Percentiles rank a stretch among this genome's conserved stretches.
Evolutionary conservation across 1,140 invertebrate genomes (phyloP).

Genomic region (Diabrotica undecimpunctata): DNA sequence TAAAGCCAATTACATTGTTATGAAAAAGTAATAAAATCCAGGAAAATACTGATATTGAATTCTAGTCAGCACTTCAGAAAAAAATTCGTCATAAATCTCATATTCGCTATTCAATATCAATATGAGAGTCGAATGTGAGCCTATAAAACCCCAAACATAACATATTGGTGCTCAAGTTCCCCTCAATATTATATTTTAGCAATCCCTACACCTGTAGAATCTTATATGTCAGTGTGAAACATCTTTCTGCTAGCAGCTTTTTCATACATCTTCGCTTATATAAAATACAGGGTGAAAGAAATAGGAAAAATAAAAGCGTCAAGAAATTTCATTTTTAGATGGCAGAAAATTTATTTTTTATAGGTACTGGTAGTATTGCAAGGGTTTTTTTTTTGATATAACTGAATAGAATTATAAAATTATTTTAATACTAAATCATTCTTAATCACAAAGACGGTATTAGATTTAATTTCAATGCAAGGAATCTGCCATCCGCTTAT

Average conservation of each 20-base stretch:
- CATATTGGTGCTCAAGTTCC: constrained; percentile 37
- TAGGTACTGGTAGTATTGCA: too few species aligned
- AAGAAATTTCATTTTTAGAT: too few species aligned
- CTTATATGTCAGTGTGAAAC: constrained; percentile 22
- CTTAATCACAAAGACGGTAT: too few species aligned
- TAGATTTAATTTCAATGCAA: too few species aligned
- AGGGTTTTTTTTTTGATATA: too few species aligned
- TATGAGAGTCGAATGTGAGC: constrained; percentile 22
- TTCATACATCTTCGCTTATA: constrained; percentile 1
- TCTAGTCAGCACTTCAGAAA: constrained; percentile 3
- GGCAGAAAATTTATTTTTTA: too few species aligned
- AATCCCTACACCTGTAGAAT: constrained; percentile 42
- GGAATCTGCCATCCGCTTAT: too few species aligned
- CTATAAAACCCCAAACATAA: constrained; percentile 38
- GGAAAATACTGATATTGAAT: constrained; percentile 9
- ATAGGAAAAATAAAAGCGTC: too few species aligned
- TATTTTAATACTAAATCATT: too few species aligned
- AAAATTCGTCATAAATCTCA: constrained; percentile 23
- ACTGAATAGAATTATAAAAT: too few species aligned
- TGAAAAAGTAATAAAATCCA: too few species aligned
- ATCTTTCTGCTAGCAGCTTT: constrained; percentile 3
- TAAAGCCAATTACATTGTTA: too few species aligned
- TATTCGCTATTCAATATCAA: constrained; percentile 22
- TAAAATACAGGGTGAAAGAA: neutral
- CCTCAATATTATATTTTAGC: constrained; percentile 42